Evolutionary conservation across 2,888 invertebrate genomes (phyloP), one percentile per base, ranked within the genome.

Genomic region (Saturnia japonica): DNA sequence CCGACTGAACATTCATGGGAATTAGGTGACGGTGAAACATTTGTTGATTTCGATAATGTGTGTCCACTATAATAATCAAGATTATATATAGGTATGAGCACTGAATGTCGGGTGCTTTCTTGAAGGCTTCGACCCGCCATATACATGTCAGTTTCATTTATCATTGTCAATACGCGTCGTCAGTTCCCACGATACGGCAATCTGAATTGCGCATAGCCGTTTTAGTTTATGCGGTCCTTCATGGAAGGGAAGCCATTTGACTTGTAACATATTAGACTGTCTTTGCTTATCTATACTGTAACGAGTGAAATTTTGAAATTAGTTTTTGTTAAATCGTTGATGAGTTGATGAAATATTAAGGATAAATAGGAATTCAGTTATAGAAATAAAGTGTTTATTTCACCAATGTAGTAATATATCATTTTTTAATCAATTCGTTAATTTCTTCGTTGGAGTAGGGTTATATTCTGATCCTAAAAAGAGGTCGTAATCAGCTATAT

Each of bases 1-100:
- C 84, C 81, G 78, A 79, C 78, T 76, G 78, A 78, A 72, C 69
- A 73, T 69, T 75, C 83, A 88, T 90, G 90, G 86, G 89, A 90
- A 90, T 85, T 85, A 81, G 86, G 83, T 81, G 83, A 80, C 82
- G 80, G 34, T 80, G 80, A 82, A 83, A 73, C 76, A 76, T 76
- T 75, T 68, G 76, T 74, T 80, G 77, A 77, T 75, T 72, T 77
- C 72, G 77, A 75, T 76, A 75, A 79, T 74, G 72, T 74, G 76
- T 78, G 74, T 80, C 78, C 75, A 73, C 76, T 74, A 76, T 77
- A 83, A 83, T 81, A 83, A 83, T 81, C 81, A 77, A 76, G 77
- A 74, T 77, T 77, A 76, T 74, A 64, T 66, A 72, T 70, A 77
- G n/a, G n/a, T n/a, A n/a, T n/a, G n/a, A 78, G 73, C 75, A 75